Percentiles rank a stretch among this genome's conserved stretches.
These are phyloP conservation scores for Hydrophis major DNA, from an alignment of 2,797 vertebrate species.

Conservation along the genomic window DNA sequence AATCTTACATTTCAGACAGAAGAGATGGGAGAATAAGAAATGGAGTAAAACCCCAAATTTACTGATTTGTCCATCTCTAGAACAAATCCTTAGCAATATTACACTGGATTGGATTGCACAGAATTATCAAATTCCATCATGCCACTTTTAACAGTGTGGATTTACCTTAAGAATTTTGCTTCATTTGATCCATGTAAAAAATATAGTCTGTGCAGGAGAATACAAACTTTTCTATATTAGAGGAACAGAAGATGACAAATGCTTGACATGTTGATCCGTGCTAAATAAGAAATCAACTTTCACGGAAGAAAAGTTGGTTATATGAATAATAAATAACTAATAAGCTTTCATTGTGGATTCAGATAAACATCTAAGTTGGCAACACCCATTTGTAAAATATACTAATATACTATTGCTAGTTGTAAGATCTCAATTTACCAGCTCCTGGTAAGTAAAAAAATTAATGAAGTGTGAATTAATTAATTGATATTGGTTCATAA, in stretches of 20 bases:
- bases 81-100: neutral
- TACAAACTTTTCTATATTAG: neutral
- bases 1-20: neutral
- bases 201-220: neutral
- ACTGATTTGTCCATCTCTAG: neutral
- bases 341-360: neutral
- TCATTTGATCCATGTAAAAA: neutral
- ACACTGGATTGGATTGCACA: neutral
- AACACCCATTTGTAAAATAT: neutral
- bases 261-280: neutral
- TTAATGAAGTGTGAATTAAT: neutral
- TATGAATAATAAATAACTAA: neutral
- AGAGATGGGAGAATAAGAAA: neutral
- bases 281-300: neutral
- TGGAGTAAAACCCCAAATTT: neutral
- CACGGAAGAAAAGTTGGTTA: neutral
- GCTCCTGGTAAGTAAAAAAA: neutral
- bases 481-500: neutral
- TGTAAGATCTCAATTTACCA: neutral
- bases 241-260: neutral
- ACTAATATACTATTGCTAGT: neutral
- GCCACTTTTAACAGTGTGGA: neutral
- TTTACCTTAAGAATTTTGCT: neutral
- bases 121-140: neutral
- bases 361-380: neutral